Base-by-base conservation (phyloP, 1,140 invertebrate species). In the Polyergus mexicanus region DNA sequence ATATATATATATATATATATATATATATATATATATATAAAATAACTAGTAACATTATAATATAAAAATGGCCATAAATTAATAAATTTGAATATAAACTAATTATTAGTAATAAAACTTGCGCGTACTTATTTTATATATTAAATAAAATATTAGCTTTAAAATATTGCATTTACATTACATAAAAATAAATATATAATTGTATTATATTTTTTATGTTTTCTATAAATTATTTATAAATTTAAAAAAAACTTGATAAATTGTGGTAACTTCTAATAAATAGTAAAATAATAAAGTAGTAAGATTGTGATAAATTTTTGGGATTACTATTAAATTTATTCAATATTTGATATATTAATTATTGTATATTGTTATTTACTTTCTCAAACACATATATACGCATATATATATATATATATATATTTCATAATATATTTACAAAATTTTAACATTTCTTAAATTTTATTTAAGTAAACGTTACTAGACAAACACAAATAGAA, bases 81-180 rank as follows among this genome's bases (percentile, higher is more conserved):
- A 19, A 44, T 77, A 16, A 80, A 54, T 80, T 80, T 56, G 8
- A 78, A 66, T 44, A 77, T 51, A 11, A 32, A 19, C 19, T 51
- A 32, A 65, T 54, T 66, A 66, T 78, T 38, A 80, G 38, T 32
- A 54, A 10, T 38, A 54, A 32, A 32, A 19, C 10, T 13, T 8
- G 41, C 47, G 16, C 47, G 10, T 13, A 25, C 4, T 65, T 44
- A 19, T 76, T 76, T 63, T 44, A 4, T 47, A 11, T 65, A 22
- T 3, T 44, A 65, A 65, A 47, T 22, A 65, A 51, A 63, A 65
- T 65, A 62, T 76, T 62, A 28, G 22, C 13, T 68, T 68, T n/a
- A n/a, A n/a, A n/a, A n/a, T n/a, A 72, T 44, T 35, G 16, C 25
- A 41, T 41, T 5, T 2, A 56, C 0, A 32, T 32, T 32, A 32